Evolutionary conservation across 2,888 invertebrate genomes (phyloP).

Genomic region (Flexamia atlantica): DNA sequence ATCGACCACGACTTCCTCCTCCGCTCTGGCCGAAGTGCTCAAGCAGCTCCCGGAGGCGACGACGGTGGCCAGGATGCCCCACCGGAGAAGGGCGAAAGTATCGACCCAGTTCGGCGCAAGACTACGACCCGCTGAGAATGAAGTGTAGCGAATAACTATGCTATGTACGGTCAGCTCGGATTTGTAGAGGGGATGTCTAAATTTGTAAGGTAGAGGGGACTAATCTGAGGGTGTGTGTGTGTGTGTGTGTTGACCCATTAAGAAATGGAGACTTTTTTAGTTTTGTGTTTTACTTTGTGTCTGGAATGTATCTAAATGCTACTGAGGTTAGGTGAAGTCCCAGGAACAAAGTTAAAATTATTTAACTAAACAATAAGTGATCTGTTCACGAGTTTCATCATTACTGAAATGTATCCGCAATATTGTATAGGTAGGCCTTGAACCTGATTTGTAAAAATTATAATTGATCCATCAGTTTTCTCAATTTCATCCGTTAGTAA

Average conservation of each 20-base stretch:
- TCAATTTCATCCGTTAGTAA: too few species aligned
- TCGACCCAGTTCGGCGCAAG: conserved; percentile 37
- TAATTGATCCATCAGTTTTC: too few species aligned
- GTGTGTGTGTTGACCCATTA: not conserved
- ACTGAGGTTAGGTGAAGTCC: too few species aligned
- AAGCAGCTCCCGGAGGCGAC: conserved; percentile 59
- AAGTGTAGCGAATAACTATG: not conserved
- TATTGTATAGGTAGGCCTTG: not conserved
- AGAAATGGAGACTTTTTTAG: not conserved
- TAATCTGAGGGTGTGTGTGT: not conserved
- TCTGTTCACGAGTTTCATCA: conserved; percentile 63
- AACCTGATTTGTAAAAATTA: too few species aligned
- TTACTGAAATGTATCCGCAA: not conserved
- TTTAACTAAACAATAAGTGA: too few species aligned
- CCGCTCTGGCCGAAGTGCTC: conserved; percentile 59
- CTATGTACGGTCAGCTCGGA: not conserved
- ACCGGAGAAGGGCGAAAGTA: conserved; percentile 36
- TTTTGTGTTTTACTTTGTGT: not conserved
- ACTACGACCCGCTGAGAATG: conserved; percentile 23
- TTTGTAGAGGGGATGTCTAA: not conserved
- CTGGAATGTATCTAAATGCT: too few species aligned
- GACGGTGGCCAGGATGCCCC: conserved; percentile 58
- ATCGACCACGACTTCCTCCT: not conserved
- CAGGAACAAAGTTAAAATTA: too few species aligned
- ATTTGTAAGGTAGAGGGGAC: not conserved